Evolutionary conservation across 2,888 invertebrate species (phyloP), one percentile per base, ranked within the genome.

Genomic region (Loripinus fragilis): DNA sequence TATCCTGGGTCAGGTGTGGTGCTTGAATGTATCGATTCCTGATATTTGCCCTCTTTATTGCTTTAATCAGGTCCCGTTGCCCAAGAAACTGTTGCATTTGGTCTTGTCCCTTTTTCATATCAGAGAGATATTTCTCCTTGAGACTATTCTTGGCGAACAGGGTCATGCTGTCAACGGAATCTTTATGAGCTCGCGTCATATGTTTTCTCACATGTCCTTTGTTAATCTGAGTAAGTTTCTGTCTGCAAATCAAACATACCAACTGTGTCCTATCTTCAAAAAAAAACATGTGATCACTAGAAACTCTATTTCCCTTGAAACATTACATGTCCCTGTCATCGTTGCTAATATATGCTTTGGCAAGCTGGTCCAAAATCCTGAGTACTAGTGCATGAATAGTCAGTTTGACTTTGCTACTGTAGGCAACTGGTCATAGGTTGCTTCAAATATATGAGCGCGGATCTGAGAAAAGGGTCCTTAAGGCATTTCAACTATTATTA

Each of bases 221-320:
- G 8, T 52, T 52, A 52, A 52, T 52, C 52, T 52, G 52, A 52
- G 52, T 28, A 52, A 52, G 52, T 20, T 52, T 52, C 52, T 52
- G 52, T 52, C 52, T 28, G 25, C 52, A 52, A 52, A 52, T 52
- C 52, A 52, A 52, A 52, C 52, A 52, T 20, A 52, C 52, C 15
- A 52, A 25, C 15, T 52, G 23, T 28, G 28, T 23, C 15, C 25
- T 52, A 52, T 52, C 52, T 52, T 52, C 52, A 52, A 28, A 52
- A 52, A 52, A 28, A 52, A n/a, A n/a, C n/a, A n/a, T n/a, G n/a
- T n/a, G n/a, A 28, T 52, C 12, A 52, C 52, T 28, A 52, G 52
- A 52, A 52, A 52, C 25, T 52, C 52, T 52, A 28, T 52, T 52
- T 52, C 52, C 52, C 52, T 25, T 2, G 52, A 52, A 52, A 3